These are phyloP conservation scores for Agrochola macilenta DNA, from an alignment of 2,888 invertebrate genomes.

Conservation along the genomic window DNA sequence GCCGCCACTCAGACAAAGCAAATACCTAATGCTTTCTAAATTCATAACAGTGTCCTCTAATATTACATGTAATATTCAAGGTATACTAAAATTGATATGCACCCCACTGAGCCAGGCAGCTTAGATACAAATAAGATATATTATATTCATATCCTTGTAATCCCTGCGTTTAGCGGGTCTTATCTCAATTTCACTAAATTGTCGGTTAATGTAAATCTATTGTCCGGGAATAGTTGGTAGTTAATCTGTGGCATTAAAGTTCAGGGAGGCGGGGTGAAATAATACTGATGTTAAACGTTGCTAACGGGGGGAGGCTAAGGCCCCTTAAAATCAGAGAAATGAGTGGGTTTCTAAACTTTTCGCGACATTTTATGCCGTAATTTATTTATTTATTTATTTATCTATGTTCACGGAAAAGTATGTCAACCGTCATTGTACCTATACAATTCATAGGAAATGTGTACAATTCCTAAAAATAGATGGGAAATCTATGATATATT, in stretches of 20 bases:
- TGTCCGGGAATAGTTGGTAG: conserved; percentile 45
- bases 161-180: conserved; percentile 45
- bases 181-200: conserved; percentile 57
- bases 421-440: no score
- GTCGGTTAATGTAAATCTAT: conserved; percentile 58
- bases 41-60: conserved; percentile 19
- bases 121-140: conserved; percentile 54
- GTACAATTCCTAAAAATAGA: no score
- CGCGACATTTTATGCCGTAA: background rate
- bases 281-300: conserved; percentile 24
- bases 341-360: background rate
- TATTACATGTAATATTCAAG: conserved; percentile 19
- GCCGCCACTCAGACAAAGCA: background rate
- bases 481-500: no score
- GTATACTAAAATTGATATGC: conserved; percentile 36
- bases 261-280: conserved; percentile 38
- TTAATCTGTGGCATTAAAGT: conserved; percentile 51
- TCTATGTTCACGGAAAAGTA: no score
- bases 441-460: no score
- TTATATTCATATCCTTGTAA: conserved; percentile 46
- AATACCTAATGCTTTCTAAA: conserved; percentile 16
- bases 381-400: no score
- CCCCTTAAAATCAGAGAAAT: background rate
- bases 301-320: no score
- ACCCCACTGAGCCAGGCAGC: conserved; percentile 38